These are phyloP conservation scores for Mesorhabditis belari DNA, from an alignment of 2,888 invertebrate genomes.

Conservation along the genomic window DNA sequence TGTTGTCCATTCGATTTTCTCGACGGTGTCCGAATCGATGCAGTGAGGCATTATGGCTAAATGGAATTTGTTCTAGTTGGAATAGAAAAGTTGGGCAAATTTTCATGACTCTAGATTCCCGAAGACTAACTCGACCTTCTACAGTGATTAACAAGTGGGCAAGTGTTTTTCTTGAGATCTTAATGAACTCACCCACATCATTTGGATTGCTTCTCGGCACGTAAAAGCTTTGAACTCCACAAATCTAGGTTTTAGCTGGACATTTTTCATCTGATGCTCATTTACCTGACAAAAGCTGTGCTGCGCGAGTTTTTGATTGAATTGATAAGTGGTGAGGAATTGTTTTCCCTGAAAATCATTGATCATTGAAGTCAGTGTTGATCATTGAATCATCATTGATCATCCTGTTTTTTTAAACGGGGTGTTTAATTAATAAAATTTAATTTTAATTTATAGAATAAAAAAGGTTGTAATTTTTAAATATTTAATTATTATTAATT, in stretches of 20 bases:
- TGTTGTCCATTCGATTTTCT: constrained; percentile 15
- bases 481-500: too few species aligned
- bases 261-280: not conserved
- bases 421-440: too few species aligned
- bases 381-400: too few species aligned
- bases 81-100: not conserved
- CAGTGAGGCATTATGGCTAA: constrained; percentile 41
- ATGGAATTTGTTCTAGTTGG: not conserved
- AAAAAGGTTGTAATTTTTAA: too few species aligned
- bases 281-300: constrained; percentile 30
- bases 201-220: constrained; percentile 59
- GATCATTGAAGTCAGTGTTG: too few species aligned
- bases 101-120: too few species aligned
- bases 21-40: constrained; percentile 33
- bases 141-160: not conserved
- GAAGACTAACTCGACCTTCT: too few species aligned
- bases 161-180: not conserved
- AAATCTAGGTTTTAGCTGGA: constrained; percentile 39
- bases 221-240: constrained; percentile 61
- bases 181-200: constrained; percentile 55
- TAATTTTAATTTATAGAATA: too few species aligned
- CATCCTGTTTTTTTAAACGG: too few species aligned
- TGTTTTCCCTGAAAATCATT: constrained; percentile 23
- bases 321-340: constrained; percentile 28
- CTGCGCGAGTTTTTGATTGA: constrained; percentile 31